Conservation (phyloP, 2,113 vertebrate species). For the Neopipo cinnamomea region DNA sequence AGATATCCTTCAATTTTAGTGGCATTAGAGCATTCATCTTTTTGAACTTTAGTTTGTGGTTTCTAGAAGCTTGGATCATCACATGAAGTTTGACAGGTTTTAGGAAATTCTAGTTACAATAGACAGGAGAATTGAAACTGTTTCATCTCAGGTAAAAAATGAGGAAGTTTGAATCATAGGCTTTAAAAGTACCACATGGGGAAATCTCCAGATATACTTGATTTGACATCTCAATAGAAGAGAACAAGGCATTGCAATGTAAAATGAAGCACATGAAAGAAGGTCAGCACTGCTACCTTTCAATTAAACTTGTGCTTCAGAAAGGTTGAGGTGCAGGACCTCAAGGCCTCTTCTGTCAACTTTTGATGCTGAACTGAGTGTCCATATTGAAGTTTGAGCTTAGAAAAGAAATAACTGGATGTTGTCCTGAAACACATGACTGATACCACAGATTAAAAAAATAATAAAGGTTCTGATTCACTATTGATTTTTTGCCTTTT, state of each 20-base stretch:
- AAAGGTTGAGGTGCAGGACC: constrained; percentile 51
- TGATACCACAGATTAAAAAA: constrained; percentile 15
- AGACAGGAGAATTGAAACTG: background rate
- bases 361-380: background rate
- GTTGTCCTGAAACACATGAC: background rate
- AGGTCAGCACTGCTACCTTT: constrained; percentile 38
- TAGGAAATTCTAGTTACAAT: constrained; percentile 21
- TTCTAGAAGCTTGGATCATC: background rate
- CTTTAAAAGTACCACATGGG: constrained; percentile 32
- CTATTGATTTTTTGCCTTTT: background rate
- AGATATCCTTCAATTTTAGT: background rate
- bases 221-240: constrained; percentile 49
- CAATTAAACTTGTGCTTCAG: constrained; percentile 46
- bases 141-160: constrained; percentile 53
- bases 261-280: constrained; percentile 38
- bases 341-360: background rate
- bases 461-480: background rate
- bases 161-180: constrained; percentile 8
- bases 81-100: constrained; percentile 16
- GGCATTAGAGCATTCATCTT: background rate
- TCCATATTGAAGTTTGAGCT: background rate
- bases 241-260: constrained; percentile 15
- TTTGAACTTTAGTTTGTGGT: background rate
- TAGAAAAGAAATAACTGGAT: background rate
- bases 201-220: constrained; percentile 3